Evolutionary conservation across 1,140 invertebrate genomes (phyloP), one percentile per base, ranked within the genome.

Genomic region (Rhagoletis pomonella): DNA sequence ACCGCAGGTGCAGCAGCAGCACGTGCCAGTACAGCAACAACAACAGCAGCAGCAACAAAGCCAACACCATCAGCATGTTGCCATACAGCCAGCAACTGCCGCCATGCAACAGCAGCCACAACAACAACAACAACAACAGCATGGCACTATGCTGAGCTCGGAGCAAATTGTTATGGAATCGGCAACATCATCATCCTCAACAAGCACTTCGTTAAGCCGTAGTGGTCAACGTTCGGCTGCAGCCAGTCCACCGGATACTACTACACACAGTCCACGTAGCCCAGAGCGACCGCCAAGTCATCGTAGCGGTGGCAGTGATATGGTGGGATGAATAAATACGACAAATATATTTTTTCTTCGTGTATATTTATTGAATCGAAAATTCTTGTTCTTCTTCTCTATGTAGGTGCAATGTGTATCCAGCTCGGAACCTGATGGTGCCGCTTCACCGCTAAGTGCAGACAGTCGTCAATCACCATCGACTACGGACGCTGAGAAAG

Each of bases 351-450:
- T 67, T 81, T 77, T 81, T 17, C 6, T n/a, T 64, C 17, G 29
- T 29, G 29, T 29, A 29, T 29, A 85, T 85, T 85, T 19, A 60
- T 62, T 85, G 5, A n/a, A 19, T 85, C 42, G 42, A 19, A 29
- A 60, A 59, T 14, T n/a, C 50, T 50, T 85, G 0, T 58, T 29
- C 60, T 4, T 14, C 17, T 62, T 14, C 0, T 12, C 7, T 89
- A 94, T 94, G 62, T 92, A 97, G 96, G 97, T 97, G 29, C 96
- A 97, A 92, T 97, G 96, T 91, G 96, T 97, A 77, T 97, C 97
- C 3, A 97, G 96, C 90, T 97, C 96, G 90, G 96, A 97, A 90
- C 96, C 96, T 14, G 96, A 97, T 92, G 95, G 95, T 85, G 95
- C 95, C 0, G 96, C 90, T 10, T 93, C 92, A 5, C 92, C 92